Evolutionary conservation across 1,140 invertebrate species (phyloP).

Genomic region (Heliothis subflexa): DNA sequence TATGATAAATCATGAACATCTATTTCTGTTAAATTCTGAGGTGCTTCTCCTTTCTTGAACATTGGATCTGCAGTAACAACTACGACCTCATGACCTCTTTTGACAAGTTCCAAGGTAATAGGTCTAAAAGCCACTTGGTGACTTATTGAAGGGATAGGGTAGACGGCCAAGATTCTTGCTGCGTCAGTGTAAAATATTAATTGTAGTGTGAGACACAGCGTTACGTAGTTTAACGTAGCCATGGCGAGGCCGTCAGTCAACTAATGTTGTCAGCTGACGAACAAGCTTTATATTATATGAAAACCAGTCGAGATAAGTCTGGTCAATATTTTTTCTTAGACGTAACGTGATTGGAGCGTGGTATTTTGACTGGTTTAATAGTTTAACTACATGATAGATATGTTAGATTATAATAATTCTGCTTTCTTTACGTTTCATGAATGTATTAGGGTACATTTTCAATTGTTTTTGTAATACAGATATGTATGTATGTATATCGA

Average conservation of each 20-base stretch:
- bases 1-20: slow-evolving; percentile 15
- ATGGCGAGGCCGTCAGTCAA: background rate
- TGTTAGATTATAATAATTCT: no score
- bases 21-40: slow-evolving; percentile 23
- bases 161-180: background rate
- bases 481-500: no score
- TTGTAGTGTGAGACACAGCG: background rate
- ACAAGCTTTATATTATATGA: background rate
- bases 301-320: background rate
- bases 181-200: background rate
- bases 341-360: no score
- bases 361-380: no score
- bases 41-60: slow-evolving; percentile 19
- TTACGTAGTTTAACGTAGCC: background rate
- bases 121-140: slow-evolving; percentile 4
- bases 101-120: slow-evolving; percentile 58
- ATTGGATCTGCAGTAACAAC: slow-evolving; percentile 59
- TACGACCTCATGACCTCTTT: slow-evolving; percentile 78
- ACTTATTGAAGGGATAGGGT: slow-evolving; percentile 5
- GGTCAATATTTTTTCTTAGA: background rate
- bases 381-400: no score
- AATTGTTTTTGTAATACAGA: no score
- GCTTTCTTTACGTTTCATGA: no score
- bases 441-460: no score
- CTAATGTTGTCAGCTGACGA: background rate